Evolutionary conservation across 2,113 vertebrate genomes (phyloP), one percentile per base, ranked within the genome.

Genomic region (Prunella fulvescens): DNA sequence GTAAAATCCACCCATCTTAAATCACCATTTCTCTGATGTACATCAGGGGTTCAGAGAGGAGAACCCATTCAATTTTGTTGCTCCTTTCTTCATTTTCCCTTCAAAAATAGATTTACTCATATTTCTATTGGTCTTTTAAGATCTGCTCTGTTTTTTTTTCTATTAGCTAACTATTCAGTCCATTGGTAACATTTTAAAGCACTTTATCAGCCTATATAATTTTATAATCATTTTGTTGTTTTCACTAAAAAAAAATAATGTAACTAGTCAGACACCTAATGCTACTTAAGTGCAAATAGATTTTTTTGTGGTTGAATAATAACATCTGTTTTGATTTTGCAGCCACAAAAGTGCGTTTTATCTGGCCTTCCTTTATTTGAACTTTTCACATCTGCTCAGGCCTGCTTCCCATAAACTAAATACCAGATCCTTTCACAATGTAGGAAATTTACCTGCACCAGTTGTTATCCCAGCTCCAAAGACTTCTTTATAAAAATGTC

Each of bases 291-390:
- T 92, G 91, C 90, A 70, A 92, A 80, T 96, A 98, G 96, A 98
- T 97, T 96, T 96, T 96, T 97, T 97, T 94, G 97, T 95, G 97
- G 95, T 97, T 98, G 98, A 97, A 98, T 98, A 98, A 98, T 95
- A 98, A 98, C 98, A 98, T 98, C 98, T 98, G 98, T 97, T 98
- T 98, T 98, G 97, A 93, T 98, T 98, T 98, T 98, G 94, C 92
- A 97, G 94, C 95, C 97, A 98, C 97, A 97, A 90, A 98, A 98
- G 97, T 98, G 96, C 77, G 4, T 98, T 98, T 98, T 98, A 98
- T 98, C 98, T 98, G 98, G 97, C 97, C 97, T 98, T 98, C 98
- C 98, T 98, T 98, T 98, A 97, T 98, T 97, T 98, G 98, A 98
- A 98, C 98, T 98, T 98, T 98, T 98, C 97, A 98, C 98, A 98